Conservation (phyloP, 2,797 vertebrate genomes). For the Atherinosoma microstoma region DNA sequence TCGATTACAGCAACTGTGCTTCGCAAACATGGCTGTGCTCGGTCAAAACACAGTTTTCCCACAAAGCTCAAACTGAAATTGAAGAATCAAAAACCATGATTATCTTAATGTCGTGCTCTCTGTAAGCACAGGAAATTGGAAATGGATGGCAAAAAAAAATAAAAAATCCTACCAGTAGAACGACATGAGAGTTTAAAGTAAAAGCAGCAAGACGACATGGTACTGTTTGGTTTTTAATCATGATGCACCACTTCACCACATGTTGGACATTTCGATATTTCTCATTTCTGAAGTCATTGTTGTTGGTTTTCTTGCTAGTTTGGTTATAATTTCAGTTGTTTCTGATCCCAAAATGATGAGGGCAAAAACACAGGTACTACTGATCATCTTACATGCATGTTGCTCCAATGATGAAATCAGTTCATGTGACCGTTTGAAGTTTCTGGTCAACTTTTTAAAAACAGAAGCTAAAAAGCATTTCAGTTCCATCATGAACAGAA, state of each 20-base stretch:
- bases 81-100: neutral
- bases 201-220: neutral
- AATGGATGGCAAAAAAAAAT: neutral
- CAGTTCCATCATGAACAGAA: neutral
- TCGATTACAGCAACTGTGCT: slow-evolving; percentile 3
- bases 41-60: neutral
- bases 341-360: neutral
- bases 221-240: too few relatives aligned
- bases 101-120: neutral
- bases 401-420: neutral
- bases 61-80: neutral
- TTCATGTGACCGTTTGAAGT: neutral
- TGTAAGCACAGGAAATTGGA: neutral
- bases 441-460: neutral
- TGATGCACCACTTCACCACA: too few relatives aligned
- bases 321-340: neutral
- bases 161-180: neutral
- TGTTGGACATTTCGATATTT: too few relatives aligned
- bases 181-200: neutral
- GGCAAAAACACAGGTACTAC: neutral
- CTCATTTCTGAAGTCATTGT: too few relatives aligned
- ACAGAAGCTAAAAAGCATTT: neutral
- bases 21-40: neutral
- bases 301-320: neutral
- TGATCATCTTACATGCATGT: neutral